Evolutionary conservation across 2,888 invertebrate genomes (phyloP), one percentile per base, ranked within the genome.

Genomic region (Lasioglossum malachurum): DNA sequence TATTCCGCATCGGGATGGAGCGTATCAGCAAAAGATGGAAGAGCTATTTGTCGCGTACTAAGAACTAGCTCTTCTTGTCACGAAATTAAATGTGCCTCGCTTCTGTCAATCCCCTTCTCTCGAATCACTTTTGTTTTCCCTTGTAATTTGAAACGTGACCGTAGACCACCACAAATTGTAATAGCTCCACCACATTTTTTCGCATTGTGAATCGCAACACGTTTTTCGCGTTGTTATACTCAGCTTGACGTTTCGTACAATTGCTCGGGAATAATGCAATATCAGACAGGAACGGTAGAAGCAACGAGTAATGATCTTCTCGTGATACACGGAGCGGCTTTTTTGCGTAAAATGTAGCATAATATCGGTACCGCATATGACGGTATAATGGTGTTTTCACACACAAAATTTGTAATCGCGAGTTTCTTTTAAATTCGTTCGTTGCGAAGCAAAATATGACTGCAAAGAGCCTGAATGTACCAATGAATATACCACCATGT

Each of bases 111-210:
- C 71, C 38, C 46, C 46, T 69, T 31, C 10, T 10, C 23, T 10
- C 12, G 69, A 49, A 60, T 79, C 74, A 80, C 71, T 38, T 69
- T 69, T 75, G 12, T 69, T 80, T 60, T 27, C 49, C 72, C 75
- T 82, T 82, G 57, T 57, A 83, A 80, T 80, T 83, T 83, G 69
- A 80, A 83, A 75, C 80, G 83, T 75, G 80, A 83, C 75, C 60
- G 71, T 80, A 60, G 41, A 71, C 74, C 23, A 4, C 75, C 31
- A 46, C 57, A 69, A 72, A 53, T 80, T 75, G 44, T 49, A 80
- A 57, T 53, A 31, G 57, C 75, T 44, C 27, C 23, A 38, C 80
- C 49, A 72, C 27, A 41, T 83, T 46, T 46, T 49, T 31, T 35
- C 49, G 23, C 35, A 75, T 80, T 83, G 16, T 14, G 75, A 80